Percentiles rank a stretch among this genome's conserved stretches.
Evolutionary conservation across 2,888 invertebrate species (phyloP).

Genomic region (Pachydiplax longipennis): DNA sequence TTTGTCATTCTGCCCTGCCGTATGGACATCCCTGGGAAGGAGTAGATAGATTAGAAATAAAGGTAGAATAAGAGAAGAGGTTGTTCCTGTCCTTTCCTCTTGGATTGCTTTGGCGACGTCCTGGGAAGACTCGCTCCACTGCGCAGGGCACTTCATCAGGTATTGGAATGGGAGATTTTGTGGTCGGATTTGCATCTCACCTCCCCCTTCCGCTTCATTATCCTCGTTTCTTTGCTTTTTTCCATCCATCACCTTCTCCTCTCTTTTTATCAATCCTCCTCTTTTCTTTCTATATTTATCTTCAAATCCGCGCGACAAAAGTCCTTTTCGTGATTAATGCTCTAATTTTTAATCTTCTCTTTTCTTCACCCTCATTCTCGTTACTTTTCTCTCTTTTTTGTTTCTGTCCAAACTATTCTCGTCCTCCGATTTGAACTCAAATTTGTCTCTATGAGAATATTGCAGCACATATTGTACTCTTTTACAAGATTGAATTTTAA

Average conservation of each 20-base stretch:
- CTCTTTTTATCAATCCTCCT: too few relatives aligned
- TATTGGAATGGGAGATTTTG: background rate
- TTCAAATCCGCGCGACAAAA: too few relatives aligned
- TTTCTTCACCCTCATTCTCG: background rate
- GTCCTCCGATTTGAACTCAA: background rate
- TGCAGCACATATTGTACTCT: too few relatives aligned
- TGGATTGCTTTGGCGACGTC: background rate
- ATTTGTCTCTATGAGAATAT: background rate
- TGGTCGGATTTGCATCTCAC: background rate
- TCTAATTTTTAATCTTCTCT: too few relatives aligned
- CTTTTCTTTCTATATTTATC: too few relatives aligned
- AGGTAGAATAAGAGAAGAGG: background rate
- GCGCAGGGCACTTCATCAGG: background rate
- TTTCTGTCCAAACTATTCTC: background rate
- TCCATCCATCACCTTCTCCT: background rate
- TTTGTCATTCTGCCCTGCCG: background rate
- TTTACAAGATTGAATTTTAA: too few relatives aligned
- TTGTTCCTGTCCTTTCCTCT: background rate
- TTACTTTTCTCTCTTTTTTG: background rate
- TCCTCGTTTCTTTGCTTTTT: background rate
- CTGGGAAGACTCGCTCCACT: background rate
- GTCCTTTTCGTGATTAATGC: too few relatives aligned
- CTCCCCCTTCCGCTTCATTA: background rate
- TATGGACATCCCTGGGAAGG: background rate
- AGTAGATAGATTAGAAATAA: background rate